Evolutionary conservation across 1,140 invertebrate species (phyloP), one percentile per base, ranked within the genome.

Genomic region (Anastrepha ludens): DNA sequence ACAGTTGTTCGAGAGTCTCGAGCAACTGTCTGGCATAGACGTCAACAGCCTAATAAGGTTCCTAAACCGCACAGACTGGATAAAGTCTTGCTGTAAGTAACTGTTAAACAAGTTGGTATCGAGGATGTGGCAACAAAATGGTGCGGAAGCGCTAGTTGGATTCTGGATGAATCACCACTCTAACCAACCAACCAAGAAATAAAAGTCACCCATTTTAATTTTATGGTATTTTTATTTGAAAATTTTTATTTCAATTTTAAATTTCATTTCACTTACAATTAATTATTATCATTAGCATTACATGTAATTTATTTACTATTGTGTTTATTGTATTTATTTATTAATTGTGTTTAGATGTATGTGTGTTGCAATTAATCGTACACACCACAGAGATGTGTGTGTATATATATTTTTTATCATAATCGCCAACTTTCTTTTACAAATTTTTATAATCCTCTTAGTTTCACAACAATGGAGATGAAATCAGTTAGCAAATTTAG

Each of bases 221-320:
- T 74, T 74, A 47, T 74, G 15, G 41, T 74, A 74, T 74, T 74
- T 74, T 74, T 74, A 74, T 74, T 74, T 74, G 67, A 74, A 74
- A 74, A 74, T 47, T 74, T 74, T 74, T 74, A 47, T 47, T 74
- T 74, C 67, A 74, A 44, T 74, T 74, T 74, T 74, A 74, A 74
- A 74, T 74, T 74, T 74, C 41, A 74, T 74, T 74, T 74, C 41
- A 74, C 67, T 74, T 74, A 74, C 3, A 74, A 74, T 44, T 74
- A 74, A 74, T 74, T 74, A 74, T 74, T 74, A 74, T 74, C 67
- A 74, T 74, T 74, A 74, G 67, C 67, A 74, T 74, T 74, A 74
- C 39, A 74, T 47, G 67, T 74, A 74, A 74, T 44, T 74, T 74
- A 74, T 74, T 74, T 41, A 44, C 67, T 74, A 74, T 44, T 44